Evolutionary conservation across 2,113 vertebrate genomes (phyloP).

Genomic region (Phaetusa simplex): DNA sequence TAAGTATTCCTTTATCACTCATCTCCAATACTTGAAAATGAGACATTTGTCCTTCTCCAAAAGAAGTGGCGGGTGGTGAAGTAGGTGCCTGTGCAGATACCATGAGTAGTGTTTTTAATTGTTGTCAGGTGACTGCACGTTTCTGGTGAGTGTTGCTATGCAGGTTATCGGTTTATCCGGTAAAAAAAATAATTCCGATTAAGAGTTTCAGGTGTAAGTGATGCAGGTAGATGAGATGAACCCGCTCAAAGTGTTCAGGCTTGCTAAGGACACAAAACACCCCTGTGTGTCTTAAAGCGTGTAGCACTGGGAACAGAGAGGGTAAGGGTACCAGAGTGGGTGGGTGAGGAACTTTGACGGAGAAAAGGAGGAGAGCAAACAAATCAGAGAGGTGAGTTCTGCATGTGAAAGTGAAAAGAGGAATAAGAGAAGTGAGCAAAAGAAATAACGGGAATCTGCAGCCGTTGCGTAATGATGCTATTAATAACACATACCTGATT

Average conservation of each 20-base stretch:
- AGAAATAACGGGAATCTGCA: neutral
- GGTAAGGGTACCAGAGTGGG: neutral
- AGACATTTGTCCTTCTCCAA: neutral
- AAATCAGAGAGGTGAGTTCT: neutral
- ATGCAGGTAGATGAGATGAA: neutral
- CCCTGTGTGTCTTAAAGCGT: neutral
- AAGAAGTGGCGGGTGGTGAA: neutral
- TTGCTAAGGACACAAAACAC: neutral
- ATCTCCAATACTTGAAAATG: neutral
- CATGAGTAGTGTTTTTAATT: neutral
- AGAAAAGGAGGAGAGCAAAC: neutral
- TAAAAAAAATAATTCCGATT: neutral
- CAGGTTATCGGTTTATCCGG: neutral
- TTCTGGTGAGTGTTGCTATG: neutral
- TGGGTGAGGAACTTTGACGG: neutral
- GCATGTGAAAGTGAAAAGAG: neutral
- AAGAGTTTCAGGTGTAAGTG: neutral
- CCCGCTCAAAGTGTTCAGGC: neutral
- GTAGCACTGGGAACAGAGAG: neutral
- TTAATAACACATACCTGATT: conserved; percentile 19
- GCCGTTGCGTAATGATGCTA: neutral
- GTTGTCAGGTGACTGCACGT: neutral
- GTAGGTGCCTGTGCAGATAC: neutral
- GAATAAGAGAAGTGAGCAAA: neutral
- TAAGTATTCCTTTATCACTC: neutral